Percentiles rank a stretch among this genome's conserved stretches.
phyloP scores from a whole-genome alignment of 2,113 vertebrate genomes.

The Oncorhynchus masou region DNA sequence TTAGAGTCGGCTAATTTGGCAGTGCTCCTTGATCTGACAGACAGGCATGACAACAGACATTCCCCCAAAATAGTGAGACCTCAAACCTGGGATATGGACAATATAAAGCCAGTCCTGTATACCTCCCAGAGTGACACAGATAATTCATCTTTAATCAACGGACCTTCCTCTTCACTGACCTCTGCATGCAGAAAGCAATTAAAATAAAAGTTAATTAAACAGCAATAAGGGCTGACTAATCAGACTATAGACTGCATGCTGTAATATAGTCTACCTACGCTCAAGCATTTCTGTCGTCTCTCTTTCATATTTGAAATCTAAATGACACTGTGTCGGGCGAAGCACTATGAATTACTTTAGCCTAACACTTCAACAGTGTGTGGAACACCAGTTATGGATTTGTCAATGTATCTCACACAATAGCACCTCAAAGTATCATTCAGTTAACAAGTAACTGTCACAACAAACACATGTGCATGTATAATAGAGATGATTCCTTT shows the following conservation, averaged over 20 bases:
- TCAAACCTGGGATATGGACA: conserved; percentile 42
- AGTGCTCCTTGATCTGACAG: conserved; percentile 48
- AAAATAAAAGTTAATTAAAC: conserved; percentile 66
- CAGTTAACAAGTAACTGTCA: not conserved
- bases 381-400: not conserved
- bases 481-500: too few species aligned
- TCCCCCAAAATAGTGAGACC: conserved; percentile 45
- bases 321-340: conserved; percentile 7
- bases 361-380: not conserved
- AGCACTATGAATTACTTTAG: not conserved
- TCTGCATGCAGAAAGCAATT: conserved; percentile 77
- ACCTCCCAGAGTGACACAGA: conserved; percentile 54
- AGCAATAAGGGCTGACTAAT: conserved; percentile 19
- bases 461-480: too few species aligned
- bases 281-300: conserved; percentile 1
- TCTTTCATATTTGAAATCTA: not conserved
- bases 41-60: conserved; percentile 40
- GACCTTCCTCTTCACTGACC: conserved; percentile 73
- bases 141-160: conserved; percentile 55
- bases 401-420: not conserved
- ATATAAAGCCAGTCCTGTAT: conserved; percentile 23
- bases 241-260: not conserved
- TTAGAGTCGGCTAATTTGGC: conserved; percentile 34
- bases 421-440: conserved; percentile 8
- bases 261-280: too few species aligned